phyloP scores from a whole-genome alignment of 2,797 vertebrate genomes.

The Hylomyscus alleni region DNA sequence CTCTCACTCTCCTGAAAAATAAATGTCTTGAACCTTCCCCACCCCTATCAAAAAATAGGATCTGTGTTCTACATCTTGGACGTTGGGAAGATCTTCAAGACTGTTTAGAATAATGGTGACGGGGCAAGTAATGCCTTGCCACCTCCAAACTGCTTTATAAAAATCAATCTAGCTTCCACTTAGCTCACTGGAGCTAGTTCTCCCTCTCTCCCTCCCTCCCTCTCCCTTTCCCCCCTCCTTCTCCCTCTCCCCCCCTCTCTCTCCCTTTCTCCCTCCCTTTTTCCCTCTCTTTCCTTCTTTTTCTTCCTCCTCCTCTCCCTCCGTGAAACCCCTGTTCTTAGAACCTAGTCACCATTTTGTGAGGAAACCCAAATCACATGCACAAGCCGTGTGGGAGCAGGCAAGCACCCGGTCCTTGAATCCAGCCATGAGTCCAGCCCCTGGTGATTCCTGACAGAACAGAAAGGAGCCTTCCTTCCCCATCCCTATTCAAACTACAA shows the following conservation, averaged over 20 bases:
- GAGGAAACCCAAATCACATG: neutral
- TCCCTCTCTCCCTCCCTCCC: neutral
- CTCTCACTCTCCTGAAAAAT: neutral
- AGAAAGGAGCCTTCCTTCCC: neutral
- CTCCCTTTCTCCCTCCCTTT: no score
- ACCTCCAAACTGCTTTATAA: neutral
- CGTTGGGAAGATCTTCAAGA: neutral
- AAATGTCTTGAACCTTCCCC: neutral
- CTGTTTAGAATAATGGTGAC: neutral
- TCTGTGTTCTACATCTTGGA: neutral
- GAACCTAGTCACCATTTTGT: conserved; percentile 12
- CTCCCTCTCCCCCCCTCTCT: accelerated
- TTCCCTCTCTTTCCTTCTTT: accelerated
- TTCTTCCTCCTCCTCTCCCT: no score
- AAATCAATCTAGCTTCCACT: neutral
- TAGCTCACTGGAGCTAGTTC: neutral
- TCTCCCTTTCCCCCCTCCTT: neutral
- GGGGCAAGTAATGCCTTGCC: neutral
- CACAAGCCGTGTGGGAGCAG: neutral
- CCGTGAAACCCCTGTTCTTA: neutral
- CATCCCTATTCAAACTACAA: neutral
- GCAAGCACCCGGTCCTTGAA: neutral
- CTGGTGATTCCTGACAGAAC: neutral
- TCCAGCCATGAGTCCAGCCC: neutral
- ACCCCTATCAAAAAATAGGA: neutral